A percentile compares a stretch with the other conserved stretches of the same genome.
phyloP scores from a whole-genome alignment of 53 echinoderm and acorn worm species.

The Antedon mediterranea region DNA sequence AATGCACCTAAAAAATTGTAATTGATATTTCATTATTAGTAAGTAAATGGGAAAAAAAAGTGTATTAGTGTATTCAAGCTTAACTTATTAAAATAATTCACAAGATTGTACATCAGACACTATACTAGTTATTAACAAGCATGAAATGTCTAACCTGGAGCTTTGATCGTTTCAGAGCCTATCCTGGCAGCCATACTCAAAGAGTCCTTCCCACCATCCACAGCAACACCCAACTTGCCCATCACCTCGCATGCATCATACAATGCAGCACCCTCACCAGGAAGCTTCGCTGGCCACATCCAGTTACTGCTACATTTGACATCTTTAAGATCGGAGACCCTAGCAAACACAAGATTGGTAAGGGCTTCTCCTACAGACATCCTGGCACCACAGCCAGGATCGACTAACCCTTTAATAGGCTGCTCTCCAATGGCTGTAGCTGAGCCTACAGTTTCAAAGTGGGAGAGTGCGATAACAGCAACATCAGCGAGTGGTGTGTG shows the following conservation, averaged over 20 bases:
- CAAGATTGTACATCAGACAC: too few species aligned
- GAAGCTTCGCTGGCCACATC: constrained; percentile 99
- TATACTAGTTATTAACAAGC: too few species aligned
- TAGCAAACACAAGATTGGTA: constrained; percentile 90
- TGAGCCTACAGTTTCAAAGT: constrained; percentile 78
- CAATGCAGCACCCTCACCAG: constrained; percentile 86
- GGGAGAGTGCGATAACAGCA: constrained; percentile 83
- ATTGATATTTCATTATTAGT: too few species aligned
- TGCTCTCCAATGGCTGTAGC: constrained; percentile 94
- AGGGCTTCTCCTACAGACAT: constrained; percentile 92
- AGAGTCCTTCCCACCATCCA: constrained; percentile 94
- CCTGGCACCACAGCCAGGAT: constrained; percentile 65
- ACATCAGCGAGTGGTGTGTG: constrained; percentile 97
- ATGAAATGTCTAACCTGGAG: constrained; percentile 88
- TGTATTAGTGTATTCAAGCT: too few species aligned
- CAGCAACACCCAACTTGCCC: constrained; percentile 65
- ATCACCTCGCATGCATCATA: constrained; percentile 85
- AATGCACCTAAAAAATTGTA: constrained; percentile 44
- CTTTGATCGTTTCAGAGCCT: constrained; percentile 70
- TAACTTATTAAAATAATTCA: too few species aligned
- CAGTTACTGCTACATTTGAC: constrained; percentile 97
- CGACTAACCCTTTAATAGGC: constrained; percentile 82
- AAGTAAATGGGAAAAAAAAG: too few species aligned
- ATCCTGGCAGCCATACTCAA: constrained; percentile 95
- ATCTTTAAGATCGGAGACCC: constrained; percentile 70